A percentile compares a stretch with the other conserved stretches of the same genome.
Conservation (phyloP, 2,113 vertebrate genomes). For the Polypterus bichir region DNA sequence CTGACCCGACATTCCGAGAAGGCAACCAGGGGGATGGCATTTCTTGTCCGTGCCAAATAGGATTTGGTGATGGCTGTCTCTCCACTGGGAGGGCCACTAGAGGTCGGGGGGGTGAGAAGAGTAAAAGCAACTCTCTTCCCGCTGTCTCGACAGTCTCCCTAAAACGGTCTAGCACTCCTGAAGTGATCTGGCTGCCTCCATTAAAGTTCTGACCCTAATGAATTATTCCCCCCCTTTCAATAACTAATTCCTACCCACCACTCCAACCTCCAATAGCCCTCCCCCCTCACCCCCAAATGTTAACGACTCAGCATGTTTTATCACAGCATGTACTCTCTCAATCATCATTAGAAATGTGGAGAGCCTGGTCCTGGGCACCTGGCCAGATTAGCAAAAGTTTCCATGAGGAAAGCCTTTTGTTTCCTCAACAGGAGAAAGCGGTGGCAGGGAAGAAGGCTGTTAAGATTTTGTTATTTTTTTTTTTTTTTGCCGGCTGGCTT, state of each 20-base stretch:
- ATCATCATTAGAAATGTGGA: slow-evolving; percentile 65
- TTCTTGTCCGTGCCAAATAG: slow-evolving; percentile 32
- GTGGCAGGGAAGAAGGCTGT: slow-evolving; percentile 14
- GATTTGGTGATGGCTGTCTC: slow-evolving; percentile 31
- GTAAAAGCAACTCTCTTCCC: slow-evolving; percentile 28
- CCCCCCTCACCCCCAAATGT: slow-evolving; percentile 31
- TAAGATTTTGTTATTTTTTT: no score
- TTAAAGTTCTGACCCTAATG: slow-evolving; percentile 8
- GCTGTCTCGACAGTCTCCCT: neutral
- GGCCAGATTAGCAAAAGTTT: slow-evolving; percentile 81
- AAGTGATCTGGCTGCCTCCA: slow-evolving; percentile 17
- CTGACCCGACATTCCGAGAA: slow-evolving; percentile 42
- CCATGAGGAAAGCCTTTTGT: slow-evolving; percentile 75
- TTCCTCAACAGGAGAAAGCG: slow-evolving; percentile 37
- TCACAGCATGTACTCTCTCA: slow-evolving; percentile 58
- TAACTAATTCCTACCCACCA: slow-evolving; percentile 23
- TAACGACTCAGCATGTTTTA: slow-evolving; percentile 66
- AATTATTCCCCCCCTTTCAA: slow-evolving; percentile 21
- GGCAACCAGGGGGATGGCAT: slow-evolving; percentile 34
- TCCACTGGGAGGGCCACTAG: slow-evolving; percentile 22
- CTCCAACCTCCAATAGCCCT: slow-evolving; percentile 27
- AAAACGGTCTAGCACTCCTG: slow-evolving; percentile 26
- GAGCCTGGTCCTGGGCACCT: slow-evolving; percentile 53
- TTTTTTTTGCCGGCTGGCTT: slow-evolving; percentile 25
- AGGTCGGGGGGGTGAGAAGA: slow-evolving; percentile 33